Base-by-base conservation (phyloP, 2,113 vertebrate species). In the Bubo bubo region DNA sequence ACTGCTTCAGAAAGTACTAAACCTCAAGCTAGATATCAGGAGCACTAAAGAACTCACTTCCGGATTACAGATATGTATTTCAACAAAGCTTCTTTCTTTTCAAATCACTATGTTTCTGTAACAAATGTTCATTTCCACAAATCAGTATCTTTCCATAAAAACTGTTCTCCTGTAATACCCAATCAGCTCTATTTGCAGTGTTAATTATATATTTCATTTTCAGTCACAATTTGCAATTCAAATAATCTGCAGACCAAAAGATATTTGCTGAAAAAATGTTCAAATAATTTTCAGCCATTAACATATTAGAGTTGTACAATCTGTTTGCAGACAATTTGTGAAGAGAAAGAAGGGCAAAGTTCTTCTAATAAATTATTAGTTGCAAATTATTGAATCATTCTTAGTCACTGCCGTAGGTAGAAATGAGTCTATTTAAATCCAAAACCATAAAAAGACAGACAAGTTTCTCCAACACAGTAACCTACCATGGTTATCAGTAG, bases 311-410 rank as follows among this genome's bases (percentile, higher is more conserved):
- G 67, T 34, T 37, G 35, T 21, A 76, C 79, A 86, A 94, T 96
- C 59, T 96, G 90, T 92, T 95, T 95, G 86, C 88, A 88, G 94
- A 95, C 58, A 92, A 95, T 96, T 88, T 88, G 59, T 24, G 75
- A 93, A 59, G 41, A 94, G 74, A 94, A 94, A 86, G 59, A 79
- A 92, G 67, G 88, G 90, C 86, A 93, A 94, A 94, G 79, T 63
- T 92, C 39, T 62, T 66, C 66, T 94, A 95, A 94, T 93, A 93
- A 92, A 88, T 97, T 86, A 95, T 92, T 94, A 95, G 82, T 26
- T 86, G 75, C 59, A 66, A 82, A 90, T 96, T 76, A 95, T 13
- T 56, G 47, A 86, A 73, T 96, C 71, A 34, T 50, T 86, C 63
- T 59, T 47, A 43, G 55, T 66, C 39, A 35, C 45, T 35, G 26